Evolutionary conservation across 1,140 invertebrate species (phyloP).

Genomic region (Hyposmocoma kahamanoa): DNA sequence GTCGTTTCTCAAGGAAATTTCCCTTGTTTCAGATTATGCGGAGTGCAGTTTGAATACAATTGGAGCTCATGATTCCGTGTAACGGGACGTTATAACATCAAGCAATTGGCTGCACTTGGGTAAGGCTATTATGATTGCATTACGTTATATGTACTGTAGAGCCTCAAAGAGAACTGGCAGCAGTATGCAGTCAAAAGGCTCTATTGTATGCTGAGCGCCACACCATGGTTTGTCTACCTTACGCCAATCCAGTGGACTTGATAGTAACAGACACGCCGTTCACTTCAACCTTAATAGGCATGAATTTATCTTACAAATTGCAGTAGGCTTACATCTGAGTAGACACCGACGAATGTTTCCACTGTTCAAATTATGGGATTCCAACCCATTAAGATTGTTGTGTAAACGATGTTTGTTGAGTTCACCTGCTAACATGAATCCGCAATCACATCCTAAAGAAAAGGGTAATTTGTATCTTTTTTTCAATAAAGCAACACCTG

Average conservation of each 20-base stretch:
- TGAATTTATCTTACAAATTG: too few species aligned
- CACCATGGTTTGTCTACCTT: too few species aligned
- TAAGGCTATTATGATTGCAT: conserved; percentile 17
- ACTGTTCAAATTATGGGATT: too few species aligned
- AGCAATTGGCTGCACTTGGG: conserved; percentile 52
- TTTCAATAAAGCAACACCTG: conserved; percentile 70
- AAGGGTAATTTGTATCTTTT: conserved; percentile 63
- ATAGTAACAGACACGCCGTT: too few species aligned
- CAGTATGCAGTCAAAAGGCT: too few species aligned
- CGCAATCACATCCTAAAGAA: conserved; percentile 35
- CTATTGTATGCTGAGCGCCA: too few species aligned
- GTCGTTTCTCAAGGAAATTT: conserved; percentile 5
- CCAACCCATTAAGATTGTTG: too few species aligned
- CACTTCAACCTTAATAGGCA: too few species aligned
- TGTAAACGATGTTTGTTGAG: too few species aligned
- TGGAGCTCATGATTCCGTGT: conserved; percentile 36
- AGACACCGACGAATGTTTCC: too few species aligned
- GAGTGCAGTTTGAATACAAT: conserved; percentile 14
- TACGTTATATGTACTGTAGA: conserved; percentile 5
- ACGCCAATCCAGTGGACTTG: too few species aligned
- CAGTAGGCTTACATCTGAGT: too few species aligned
- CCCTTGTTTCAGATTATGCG: conserved; percentile 46
- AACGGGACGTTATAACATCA: conserved; percentile 55
- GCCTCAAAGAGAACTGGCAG: not conserved
- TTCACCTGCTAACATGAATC: conserved; percentile 43